These are phyloP conservation scores for Rhyacophila evoluta DNA, from an alignment of 2,888 invertebrate genomes.

Conservation along the genomic window DNA sequence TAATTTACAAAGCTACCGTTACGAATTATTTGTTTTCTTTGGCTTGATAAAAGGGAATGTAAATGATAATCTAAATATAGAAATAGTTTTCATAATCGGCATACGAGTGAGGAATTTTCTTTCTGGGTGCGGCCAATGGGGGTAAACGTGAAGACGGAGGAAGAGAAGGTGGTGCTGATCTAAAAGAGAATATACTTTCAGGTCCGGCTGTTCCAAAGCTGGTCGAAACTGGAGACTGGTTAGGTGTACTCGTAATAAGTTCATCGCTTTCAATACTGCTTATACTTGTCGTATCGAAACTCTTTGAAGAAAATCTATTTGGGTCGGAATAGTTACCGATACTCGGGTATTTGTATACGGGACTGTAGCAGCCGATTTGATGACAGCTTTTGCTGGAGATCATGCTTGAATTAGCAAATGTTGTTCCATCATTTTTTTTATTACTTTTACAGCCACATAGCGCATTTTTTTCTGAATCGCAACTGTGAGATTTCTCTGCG, in stretches of 20 bases:
- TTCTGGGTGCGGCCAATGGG: slow-evolving; percentile 56
- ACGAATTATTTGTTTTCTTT: background rate
- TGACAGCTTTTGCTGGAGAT: slow-evolving; percentile 53
- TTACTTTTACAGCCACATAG: slow-evolving; percentile 46
- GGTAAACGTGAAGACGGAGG: slow-evolving; percentile 42
- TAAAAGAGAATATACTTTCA: slow-evolving; percentile 50
- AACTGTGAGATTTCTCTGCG: slow-evolving; percentile 51
- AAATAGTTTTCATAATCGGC: slow-evolving; percentile 77
- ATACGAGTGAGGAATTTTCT: slow-evolving; percentile 63
- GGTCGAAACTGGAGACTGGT: slow-evolving; percentile 48
- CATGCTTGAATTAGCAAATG: slow-evolving; percentile 39
- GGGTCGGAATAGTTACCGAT: slow-evolving; percentile 62
- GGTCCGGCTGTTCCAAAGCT: slow-evolving; percentile 43
- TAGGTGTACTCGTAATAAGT: slow-evolving; percentile 54
- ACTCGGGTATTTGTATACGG: slow-evolving; percentile 68
- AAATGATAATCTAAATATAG: slow-evolving; percentile 67
- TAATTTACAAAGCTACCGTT: background rate
- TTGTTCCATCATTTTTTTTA: slow-evolving; percentile 30
- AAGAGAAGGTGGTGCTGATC: slow-evolving; percentile 30
- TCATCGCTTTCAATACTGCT: slow-evolving; percentile 56
- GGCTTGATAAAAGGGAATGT: slow-evolving; percentile 2
- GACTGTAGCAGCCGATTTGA: slow-evolving; percentile 62
- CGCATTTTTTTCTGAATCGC: slow-evolving; percentile 48
- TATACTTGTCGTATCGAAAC: slow-evolving; percentile 57
- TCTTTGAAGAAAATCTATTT: slow-evolving; percentile 57